These are phyloP conservation scores for Spongilla lacustris DNA, from an alignment of 37 sponge, comb jelly and placozoan species.

Conservation along the genomic window DNA sequence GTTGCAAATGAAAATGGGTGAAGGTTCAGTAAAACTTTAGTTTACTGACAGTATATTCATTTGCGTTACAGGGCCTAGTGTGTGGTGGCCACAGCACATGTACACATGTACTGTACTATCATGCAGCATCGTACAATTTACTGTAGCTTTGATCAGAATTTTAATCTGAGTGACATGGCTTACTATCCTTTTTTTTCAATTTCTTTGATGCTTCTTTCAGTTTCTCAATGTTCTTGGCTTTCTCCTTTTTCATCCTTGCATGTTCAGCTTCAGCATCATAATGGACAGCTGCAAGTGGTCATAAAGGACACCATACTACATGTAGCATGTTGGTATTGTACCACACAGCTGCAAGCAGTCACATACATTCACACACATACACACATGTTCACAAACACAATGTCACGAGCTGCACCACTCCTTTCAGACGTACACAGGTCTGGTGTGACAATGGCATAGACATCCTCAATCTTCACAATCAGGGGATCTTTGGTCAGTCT, in stretches of 20 bases:
- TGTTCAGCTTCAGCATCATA: slow-evolving; percentile 66
- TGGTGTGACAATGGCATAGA: slow-evolving; percentile 70
- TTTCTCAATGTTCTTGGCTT: slow-evolving; percentile 67
- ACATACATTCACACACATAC: background rate
- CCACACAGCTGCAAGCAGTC: background rate
- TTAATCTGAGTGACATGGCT: background rate
- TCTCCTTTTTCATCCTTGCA: slow-evolving; percentile 54
- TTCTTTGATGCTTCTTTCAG: slow-evolving; percentile 70
- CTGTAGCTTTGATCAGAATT: background rate
- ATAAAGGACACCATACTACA: background rate
- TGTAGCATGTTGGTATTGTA: background rate
- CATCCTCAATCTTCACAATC: slow-evolving; percentile 65
- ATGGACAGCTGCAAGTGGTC: background rate
- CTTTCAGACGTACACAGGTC: slow-evolving; percentile 26
- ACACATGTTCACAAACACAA: slow-evolving; percentile 4
- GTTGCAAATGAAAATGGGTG: too few relatives aligned
- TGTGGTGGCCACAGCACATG: too few relatives aligned
- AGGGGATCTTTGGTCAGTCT: slow-evolving; percentile 72
- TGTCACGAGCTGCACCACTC: too few relatives aligned
- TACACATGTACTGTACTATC: too few relatives aligned
- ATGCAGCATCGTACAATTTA: too few relatives aligned
- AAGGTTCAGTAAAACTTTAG: too few relatives aligned
- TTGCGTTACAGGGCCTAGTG: too few relatives aligned
- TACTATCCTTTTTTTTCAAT: slow-evolving; percentile 58
- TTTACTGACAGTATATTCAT: too few relatives aligned